Base-by-base conservation (phyloP, 2,888 invertebrate species). In the Leptopilina syphax region DNA sequence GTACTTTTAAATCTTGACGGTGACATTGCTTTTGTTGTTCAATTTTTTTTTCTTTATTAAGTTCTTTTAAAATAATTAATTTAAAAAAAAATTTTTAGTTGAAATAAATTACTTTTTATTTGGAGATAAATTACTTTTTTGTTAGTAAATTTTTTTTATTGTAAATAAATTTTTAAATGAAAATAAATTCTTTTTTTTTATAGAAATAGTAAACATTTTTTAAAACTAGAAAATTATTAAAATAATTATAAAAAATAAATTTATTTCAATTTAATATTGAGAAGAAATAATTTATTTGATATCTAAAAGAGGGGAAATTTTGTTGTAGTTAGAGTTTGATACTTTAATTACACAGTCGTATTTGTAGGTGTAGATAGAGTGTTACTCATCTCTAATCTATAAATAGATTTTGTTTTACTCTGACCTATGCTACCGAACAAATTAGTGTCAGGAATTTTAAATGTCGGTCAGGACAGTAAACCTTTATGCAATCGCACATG, bases 401-500 rank as follows among this genome's bases (percentile, higher is more conserved):
- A 81, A 82, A 83, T 83, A 83, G 82, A 76, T 78, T 78, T 77
- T 77, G 79, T 79, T 82, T 84, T 79, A 77, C 80, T 81, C 81
- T 83, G 82, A 84, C 84, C 84, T 83, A 81, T 83, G 80, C 82
- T 80, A 84, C 82, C 82, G 80, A 79, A 65, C 83, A 84, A 84
- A 84, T 84, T 83, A 83, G 82, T 82, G 81, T 70, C 76, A 77
- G 76, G 82, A 83, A 82, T 80, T 82, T 80, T 80, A 82, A 79
- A 79, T 82, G 83, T 80, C 3, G 27, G 70, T 50, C 54, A 70
- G 70, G 13, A 50, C 24, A 50, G 54, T 50, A 70, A 70, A 50
- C 12, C 24, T 54, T 50, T 70, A 6, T 24, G 24, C 50, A 70
- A 9, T 12, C 50, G n/a, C 10, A 27, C 67, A 57, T 68, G 79